Base-by-base conservation (phyloP, 2,113 vertebrate species). In the Takifugu flavidus region DNA sequence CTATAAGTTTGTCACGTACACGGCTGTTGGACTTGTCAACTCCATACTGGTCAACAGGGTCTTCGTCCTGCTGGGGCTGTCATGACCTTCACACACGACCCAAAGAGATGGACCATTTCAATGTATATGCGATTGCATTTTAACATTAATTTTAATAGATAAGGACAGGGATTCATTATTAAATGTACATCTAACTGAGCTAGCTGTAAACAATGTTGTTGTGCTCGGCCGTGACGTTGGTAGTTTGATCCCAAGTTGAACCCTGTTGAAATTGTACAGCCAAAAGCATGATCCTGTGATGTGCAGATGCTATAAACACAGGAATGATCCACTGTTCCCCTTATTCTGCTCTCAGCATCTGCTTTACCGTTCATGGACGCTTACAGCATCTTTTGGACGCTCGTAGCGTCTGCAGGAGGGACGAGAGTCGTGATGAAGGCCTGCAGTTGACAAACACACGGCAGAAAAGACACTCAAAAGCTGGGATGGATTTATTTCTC, bases 1-100 rank as follows among this genome's bases (percentile, higher is more conserved):
- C 0, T 95, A 91, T 13, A 99, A 97, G 77, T 98, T 96, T 53
- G 63, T 86, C 47, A 99, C 96, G 0, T 99, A 99, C 54, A 85
- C 87, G 2, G 77, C 86, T 0, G 88, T 99, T 0, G 96, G 95
- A 76, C 66, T 98, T 63, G 89, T 89, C 1, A 91, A 96, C 5
- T 92, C 92, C 0, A 88, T 93, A 12, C 0, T 94, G 0, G 94
- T 95, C 68, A 94, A 94, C 0, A 87, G 90, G 77, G 45, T 94
- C 2, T 93, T 95, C 26, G 1, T 74, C 45, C 54, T 92, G 13
- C 15, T 99, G 56, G 92, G 93, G 1, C 53, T 98, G 53, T 61
- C 91, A 50, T 96, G 90, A 56, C 14, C 52, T 15, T 55, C 29
- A 25, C 5, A 13, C 14, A 25, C 4, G 46, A 31, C 43, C 66